A percentile compares a stretch with the other conserved stretches of the same genome.
Conservation (phyloP, 2,888 invertebrate species). For the Tryphoninae sp. region DNA sequence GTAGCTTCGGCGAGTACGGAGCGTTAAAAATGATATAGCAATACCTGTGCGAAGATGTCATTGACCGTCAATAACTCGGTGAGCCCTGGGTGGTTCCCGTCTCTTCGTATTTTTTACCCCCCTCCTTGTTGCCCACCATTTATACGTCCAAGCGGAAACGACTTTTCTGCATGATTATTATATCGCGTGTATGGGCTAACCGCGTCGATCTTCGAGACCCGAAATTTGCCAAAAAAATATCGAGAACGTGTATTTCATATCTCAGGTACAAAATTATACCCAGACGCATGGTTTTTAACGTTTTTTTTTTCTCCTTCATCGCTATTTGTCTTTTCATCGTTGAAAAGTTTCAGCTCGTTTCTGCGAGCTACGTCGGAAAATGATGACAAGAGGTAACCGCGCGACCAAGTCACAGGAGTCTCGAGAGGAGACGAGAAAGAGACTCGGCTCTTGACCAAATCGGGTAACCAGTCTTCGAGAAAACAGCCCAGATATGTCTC, state of each 20-base stretch:
- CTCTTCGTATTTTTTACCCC: conserved; percentile 14
- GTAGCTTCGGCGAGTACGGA: conserved; percentile 28
- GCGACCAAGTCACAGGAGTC: background rate
- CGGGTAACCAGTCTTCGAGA: conserved; percentile 75
- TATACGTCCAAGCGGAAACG: background rate
- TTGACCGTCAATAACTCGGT: conserved; percentile 60
- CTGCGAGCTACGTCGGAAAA: background rate
- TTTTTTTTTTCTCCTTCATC: background rate
- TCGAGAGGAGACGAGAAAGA: conserved; percentile 54
- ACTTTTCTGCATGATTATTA: background rate
- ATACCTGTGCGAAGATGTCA: conserved; percentile 47
- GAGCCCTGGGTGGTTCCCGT: conserved; percentile 27
- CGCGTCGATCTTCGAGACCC: background rate
- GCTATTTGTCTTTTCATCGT: background rate
- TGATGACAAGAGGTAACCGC: conserved; percentile 1
- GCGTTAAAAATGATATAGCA: conserved; percentile 53
- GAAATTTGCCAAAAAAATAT: conserved; percentile 19
- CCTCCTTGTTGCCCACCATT: background rate
- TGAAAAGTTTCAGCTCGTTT: background rate
- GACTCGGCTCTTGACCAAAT: conserved; percentile 75
- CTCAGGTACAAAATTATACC: conserved; percentile 7
- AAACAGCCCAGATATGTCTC: conserved; percentile 79
- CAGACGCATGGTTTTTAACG: background rate
- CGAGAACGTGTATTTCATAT: background rate
- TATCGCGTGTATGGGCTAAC: conserved; percentile 10